Conservation (phyloP, 2,888 invertebrate species). For the Luperina nickerlii region DNA sequence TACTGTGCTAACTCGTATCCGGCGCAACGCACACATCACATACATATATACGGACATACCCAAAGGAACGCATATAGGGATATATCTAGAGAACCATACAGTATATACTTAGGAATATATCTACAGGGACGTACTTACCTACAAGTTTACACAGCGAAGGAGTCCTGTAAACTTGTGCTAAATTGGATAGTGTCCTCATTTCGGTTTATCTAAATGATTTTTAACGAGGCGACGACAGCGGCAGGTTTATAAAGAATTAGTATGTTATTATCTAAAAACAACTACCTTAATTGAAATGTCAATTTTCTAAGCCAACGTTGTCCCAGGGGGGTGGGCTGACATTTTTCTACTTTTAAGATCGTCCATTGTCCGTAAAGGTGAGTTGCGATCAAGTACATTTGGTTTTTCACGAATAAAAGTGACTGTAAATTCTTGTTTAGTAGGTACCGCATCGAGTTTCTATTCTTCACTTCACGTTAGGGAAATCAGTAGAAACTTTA, state of each 20-base stretch:
- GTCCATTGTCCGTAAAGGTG: background rate
- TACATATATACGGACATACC: background rate
- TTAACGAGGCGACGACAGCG: background rate
- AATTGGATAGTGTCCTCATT: slow-evolving; percentile 36
- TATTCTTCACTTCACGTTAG: slow-evolving; percentile 20
- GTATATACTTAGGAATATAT: background rate
- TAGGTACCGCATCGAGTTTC: background rate
- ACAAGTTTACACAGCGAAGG: slow-evolving; percentile 7
- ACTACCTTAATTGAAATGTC: background rate
- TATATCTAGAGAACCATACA: background rate
- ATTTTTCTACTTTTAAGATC: background rate
- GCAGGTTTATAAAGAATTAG: background rate
- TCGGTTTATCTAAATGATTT: background rate
- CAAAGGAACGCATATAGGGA: background rate
- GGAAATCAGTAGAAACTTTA: slow-evolving; percentile 29
- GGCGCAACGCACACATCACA: slow-evolving; percentile 11
- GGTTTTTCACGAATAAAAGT: slow-evolving; percentile 7
- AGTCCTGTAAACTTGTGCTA: slow-evolving; percentile 35
- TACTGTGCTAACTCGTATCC: slow-evolving; percentile 18
- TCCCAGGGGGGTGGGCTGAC: background rate
- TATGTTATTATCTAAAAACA: background rate
- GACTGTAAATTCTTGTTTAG: background rate
- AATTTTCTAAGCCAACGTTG: background rate
- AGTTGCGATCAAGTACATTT: background rate
- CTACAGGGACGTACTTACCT: background rate